Evolutionary conservation across 1,140 invertebrate genomes (phyloP), one percentile per base, ranked within the genome.

Genomic region (Gerris buenoi): DNA sequence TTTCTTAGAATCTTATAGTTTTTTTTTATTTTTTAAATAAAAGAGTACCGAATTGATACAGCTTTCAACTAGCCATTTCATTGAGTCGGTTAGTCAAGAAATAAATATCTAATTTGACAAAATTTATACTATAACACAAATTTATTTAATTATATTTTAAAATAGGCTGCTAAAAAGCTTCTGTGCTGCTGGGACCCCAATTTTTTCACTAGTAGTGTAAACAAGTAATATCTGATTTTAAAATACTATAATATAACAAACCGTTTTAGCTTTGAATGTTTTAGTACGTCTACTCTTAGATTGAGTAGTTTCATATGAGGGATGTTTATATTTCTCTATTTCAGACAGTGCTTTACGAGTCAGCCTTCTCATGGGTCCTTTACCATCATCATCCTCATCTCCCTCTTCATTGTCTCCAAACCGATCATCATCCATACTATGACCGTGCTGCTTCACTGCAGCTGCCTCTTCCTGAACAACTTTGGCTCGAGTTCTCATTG

Each of bases 281-380:
- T 60, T 60, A 5, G 58, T 60, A 22, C 58, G 15, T 60, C 58
- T 60, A 22, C 15, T 25, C 23, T 60, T 60, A 5, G 5, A 13
- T 22, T 60, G 58, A 60, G 15, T 22, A 60, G 58, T 3, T 60
- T 60, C 58, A 60, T 22, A 60, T 14, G 5, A 22, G 23, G 58
- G 58, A 60, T 60, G 58, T 22, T 60, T 60, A 60, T 60, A 60
- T 22, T 60, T 60, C 23, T 60, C 58, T 13, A 60, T 60, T 22
- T 60, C 58, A 60, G 15, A 3, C 23, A 60, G 23, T 60, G 58
- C 23, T 60, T 60, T 60, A 10, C 58, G 15, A 15, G 58, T 60
- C 22, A 60, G 23, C 23, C 58, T 60, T 10, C 5, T 10, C 5
- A 60, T 22, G 10, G 58, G 58, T 60, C 15, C 23, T 13, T 13